Percentiles rank a stretch among this genome's conserved stretches.
phyloP scores from a whole-genome alignment of 2,797 vertebrate species.

The Chloroceryle inda region DNA sequence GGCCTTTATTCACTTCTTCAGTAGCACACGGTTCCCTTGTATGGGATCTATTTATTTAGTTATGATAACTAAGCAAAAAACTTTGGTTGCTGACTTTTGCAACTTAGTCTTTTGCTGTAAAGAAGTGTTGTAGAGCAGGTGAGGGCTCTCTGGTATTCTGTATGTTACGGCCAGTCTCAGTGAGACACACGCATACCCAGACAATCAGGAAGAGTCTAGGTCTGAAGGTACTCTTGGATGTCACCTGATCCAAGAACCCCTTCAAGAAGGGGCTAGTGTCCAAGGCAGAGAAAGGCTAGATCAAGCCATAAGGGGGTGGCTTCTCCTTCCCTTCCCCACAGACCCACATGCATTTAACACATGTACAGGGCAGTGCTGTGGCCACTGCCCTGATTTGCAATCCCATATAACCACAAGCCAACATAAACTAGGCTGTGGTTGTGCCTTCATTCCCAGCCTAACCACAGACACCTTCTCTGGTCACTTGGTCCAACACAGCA shows the following conservation, averaged over 20 bases:
- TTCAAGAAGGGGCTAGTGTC: neutral
- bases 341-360: neutral
- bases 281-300: neutral
- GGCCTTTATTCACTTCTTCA: neutral
- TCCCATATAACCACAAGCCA: neutral
- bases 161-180: neutral
- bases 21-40: neutral
- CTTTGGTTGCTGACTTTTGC: neutral
- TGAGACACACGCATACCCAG: rapidly evolving
- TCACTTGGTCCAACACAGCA: neutral
- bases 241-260: neutral
- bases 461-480: neutral
- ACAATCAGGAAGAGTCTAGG: neutral
- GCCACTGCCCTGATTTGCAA: neutral
- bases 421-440: neutral
- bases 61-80: neutral
- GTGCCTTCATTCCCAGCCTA: neutral
- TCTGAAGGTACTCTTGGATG: neutral
- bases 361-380: neutral
- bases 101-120: neutral
- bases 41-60: neutral
- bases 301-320: neutral
- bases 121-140: neutral
- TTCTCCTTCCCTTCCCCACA: neutral
- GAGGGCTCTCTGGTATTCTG: neutral